Percentiles rank a stretch among this genome's conserved stretches.
Conservation (phyloP, 2,797 vertebrate genomes). For the Syndactyla subalaris region DNA sequence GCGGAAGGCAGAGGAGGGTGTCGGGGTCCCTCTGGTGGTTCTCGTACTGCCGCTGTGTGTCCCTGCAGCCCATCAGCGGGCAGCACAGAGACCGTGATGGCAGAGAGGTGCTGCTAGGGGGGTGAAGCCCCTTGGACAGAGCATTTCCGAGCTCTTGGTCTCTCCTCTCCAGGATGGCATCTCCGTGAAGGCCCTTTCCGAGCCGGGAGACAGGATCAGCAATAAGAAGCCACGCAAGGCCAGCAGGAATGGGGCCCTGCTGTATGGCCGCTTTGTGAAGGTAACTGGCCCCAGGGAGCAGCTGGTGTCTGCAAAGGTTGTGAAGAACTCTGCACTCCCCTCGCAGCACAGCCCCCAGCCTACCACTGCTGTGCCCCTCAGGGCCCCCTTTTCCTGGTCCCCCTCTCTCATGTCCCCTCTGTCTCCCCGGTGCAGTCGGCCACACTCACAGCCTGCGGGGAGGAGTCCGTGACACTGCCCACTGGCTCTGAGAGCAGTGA, state of each 20-base stretch:
- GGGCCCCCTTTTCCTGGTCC: neutral
- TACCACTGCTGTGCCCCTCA: neutral
- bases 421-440: slow-evolving; percentile 75
- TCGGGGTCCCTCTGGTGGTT: neutral
- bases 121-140: accelerated
- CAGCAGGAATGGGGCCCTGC: slow-evolving; percentile 49
- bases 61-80: too few species aligned
- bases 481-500: slow-evolving; percentile 71
- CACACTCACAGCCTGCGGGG: slow-evolving; percentile 81
- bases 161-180: slow-evolving; percentile 79
- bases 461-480: slow-evolving; percentile 65
- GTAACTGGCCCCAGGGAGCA: slow-evolving; percentile 55
- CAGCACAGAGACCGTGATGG: neutral
- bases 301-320: neutral
- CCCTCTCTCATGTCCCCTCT: neutral
- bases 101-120: neutral
- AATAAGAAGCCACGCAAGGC: slow-evolving; percentile 84
- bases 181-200: slow-evolving; percentile 72
- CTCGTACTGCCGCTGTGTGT: accelerated
- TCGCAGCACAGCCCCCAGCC: neutral
- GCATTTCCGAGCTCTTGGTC: accelerated
- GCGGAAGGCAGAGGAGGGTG: neutral
- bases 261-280: slow-evolving; percentile 93
- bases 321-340: too few species aligned
- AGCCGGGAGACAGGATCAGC: slow-evolving; percentile 72